Evolutionary conservation across 2,888 invertebrate species (phyloP), one percentile per base, ranked within the genome.

Genomic region (Endomychus coccineus): DNA sequence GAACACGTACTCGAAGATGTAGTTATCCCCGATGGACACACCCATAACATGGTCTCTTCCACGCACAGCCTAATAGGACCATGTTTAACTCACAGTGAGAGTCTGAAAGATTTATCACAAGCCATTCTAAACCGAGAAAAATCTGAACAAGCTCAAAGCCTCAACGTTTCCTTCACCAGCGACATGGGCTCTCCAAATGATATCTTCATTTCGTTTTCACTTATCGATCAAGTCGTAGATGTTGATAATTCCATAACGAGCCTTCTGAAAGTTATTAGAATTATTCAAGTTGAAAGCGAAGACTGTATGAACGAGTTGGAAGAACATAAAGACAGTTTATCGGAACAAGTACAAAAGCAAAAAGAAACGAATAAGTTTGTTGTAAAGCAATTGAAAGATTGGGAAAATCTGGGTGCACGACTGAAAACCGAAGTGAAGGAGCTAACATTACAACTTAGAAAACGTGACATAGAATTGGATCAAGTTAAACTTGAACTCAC

Each of bases 241-340:
- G 80, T 81, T 11, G 86, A 86, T 66, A 80, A 79, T 61, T 69
- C 82, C 23, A 75, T 86, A 9, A 79, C 83, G 7, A 80, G 81
- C 58, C 66, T 87, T 52, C 67, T 84, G 34, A 80, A 80, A 63
- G 78, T 80, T 10, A 66, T 80, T 54, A 73, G 82, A 41, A 83
- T 84, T 49, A 77, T 85, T 52, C 79, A 80, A 56, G 67, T 79
- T 51, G 81, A 83, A 55, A 80, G 78, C 52, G 75, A 78, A 43
- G 77, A 75, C 33, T 77, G 76, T 52, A 76, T 79, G 54, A 75
- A 73, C 45, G 76, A 77, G 48, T 60, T 80, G 39, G 77, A 78
- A 58, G 71, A 76, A 37, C 75, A 82, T 56, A 74, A 75, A 74
- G 80, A 63, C 35, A 50, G 49, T 19, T 52, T 60, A 30, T 52